phyloP scores from a whole-genome alignment of 2,113 vertebrate genomes.

The Trematocara stigmaticum region DNA sequence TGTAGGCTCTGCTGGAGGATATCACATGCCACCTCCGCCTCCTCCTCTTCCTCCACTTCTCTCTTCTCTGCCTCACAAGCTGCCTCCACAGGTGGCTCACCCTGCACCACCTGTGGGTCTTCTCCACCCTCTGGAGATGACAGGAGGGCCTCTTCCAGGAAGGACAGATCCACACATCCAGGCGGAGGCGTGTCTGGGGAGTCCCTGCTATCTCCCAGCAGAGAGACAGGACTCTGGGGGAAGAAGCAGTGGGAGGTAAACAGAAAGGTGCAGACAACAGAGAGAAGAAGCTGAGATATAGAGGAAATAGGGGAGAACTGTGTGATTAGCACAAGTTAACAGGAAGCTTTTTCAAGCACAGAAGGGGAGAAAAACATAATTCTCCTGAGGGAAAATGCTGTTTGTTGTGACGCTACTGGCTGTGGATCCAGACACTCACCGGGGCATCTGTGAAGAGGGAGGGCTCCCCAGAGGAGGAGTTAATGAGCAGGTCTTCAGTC shows the following conservation, averaged over 20 bases:
- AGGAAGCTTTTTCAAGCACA: constrained; percentile 30
- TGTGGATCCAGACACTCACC: constrained; percentile 67
- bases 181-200: constrained; percentile 68
- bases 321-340: constrained; percentile 36
- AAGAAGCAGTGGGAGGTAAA: neutral
- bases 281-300: neutral
- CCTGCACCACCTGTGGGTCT: constrained; percentile 36
- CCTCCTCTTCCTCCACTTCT: constrained; percentile 45
- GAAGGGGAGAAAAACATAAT: neutral
- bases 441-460: constrained; percentile 76
- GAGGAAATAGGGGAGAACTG: neutral
- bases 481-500: constrained; percentile 79
- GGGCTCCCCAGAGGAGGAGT: constrained; percentile 71
- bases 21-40: constrained; percentile 68
- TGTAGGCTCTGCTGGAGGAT: constrained; percentile 79
- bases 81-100: constrained; percentile 28
- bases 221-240: constrained; percentile 73
- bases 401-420: constrained; percentile 39
- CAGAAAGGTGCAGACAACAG: neutral
- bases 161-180: constrained; percentile 77
- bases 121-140: constrained; percentile 66
- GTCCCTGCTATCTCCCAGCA: constrained; percentile 71
- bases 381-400: constrained; percentile 2
- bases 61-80: constrained; percentile 37
- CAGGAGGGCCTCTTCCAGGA: constrained; percentile 77